Evolutionary conservation across 2,888 invertebrate species (phyloP).

Genomic region (Atethmia centrago): DNA sequence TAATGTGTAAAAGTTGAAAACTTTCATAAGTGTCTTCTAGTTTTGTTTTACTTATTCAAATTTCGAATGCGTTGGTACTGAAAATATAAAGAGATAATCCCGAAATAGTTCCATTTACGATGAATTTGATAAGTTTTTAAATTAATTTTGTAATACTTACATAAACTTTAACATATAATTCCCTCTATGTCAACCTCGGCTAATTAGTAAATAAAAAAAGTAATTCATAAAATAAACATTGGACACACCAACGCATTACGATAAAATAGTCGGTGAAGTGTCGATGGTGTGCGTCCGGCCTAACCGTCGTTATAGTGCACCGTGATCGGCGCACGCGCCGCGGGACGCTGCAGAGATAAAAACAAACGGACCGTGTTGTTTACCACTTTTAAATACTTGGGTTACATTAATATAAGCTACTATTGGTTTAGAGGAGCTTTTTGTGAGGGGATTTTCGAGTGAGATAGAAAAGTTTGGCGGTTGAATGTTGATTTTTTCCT

Average conservation of each 20-base stretch:
- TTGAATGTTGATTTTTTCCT: background rate
- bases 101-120: background rate
- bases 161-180: background rate
- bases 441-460: conserved; percentile 32
- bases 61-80: background rate
- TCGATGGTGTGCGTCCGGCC: conserved; percentile 40
- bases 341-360: conserved; percentile 66
- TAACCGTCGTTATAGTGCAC: conserved; percentile 50
- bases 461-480: conserved; percentile 19
- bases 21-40: background rate
- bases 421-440: conserved; percentile 22
- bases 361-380: conserved; percentile 65
- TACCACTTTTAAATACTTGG: conserved; percentile 67
- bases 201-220: background rate
- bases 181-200: background rate
- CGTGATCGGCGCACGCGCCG: conserved; percentile 56
- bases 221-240: background rate
- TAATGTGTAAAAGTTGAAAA: background rate
- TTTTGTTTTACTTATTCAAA: background rate
- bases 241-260: conserved; percentile 3
- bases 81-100: background rate
- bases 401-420: conserved; percentile 59
- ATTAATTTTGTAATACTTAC: too few relatives aligned
- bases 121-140: too few relatives aligned
- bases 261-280: conserved; percentile 39